phyloP scores from a whole-genome alignment of 2,888 invertebrate species.

The Calliscelio sp. region DNA sequence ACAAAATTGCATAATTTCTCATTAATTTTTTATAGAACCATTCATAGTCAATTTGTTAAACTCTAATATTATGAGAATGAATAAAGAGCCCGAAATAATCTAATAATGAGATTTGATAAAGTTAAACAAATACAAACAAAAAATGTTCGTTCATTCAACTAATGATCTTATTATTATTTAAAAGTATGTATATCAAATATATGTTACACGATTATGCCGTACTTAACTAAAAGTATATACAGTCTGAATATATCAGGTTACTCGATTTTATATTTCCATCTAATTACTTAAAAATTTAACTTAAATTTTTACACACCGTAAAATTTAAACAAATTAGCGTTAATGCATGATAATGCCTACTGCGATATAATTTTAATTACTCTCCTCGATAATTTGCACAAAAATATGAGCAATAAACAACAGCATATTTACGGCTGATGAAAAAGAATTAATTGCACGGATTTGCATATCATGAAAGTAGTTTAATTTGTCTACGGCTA shows the following conservation, averaged over 20 bases:
- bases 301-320: conserved; percentile 3
- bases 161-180: no score
- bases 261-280: no score
- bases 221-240: no score
- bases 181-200: no score
- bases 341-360: conserved; percentile 20
- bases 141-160: no score
- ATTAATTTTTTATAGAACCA: conserved; percentile 31
- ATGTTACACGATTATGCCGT: no score
- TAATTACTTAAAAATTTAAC: no score
- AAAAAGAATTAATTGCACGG: conserved; percentile 44
- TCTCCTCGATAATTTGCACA: conserved; percentile 7
- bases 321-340: conserved; percentile 25
- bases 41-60: conserved; percentile 21
- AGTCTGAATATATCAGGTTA: no score
- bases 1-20: conserved; percentile 37
- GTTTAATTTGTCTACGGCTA: conserved; percentile 28
- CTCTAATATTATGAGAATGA: no score
- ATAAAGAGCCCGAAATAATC: no score
- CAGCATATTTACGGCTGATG: conserved; percentile 28
- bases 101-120: no score
- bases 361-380: conserved; percentile 41
- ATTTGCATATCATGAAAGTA: conserved; percentile 59
- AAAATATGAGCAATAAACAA: conserved; percentile 32
- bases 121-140: no score